Percentiles rank a stretch among this genome's conserved stretches.
Conservation (phyloP, 2,113 vertebrate genomes). For the Spheniscus mendiculus region DNA sequence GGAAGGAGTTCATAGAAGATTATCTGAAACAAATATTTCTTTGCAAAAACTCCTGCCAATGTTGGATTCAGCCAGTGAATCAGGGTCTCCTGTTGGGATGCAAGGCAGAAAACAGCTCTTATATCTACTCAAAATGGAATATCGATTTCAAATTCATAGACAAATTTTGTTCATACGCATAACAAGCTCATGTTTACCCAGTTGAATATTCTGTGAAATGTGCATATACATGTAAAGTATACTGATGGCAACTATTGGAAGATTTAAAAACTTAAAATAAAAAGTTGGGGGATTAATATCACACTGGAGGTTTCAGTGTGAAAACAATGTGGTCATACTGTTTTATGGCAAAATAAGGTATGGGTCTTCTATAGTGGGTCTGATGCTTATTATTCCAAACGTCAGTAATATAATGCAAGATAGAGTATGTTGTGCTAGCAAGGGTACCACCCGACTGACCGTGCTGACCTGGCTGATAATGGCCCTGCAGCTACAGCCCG, state of each 20-base stretch:
- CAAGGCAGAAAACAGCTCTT: neutral
- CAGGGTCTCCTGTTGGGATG: neutral
- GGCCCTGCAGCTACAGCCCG: neutral
- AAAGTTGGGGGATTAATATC: too few relatives aligned
- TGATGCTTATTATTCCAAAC: neutral
- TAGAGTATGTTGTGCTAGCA: neutral
- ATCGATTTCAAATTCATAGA: neutral
- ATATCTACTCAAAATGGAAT: neutral
- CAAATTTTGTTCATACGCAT: neutral
- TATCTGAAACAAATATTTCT: neutral
- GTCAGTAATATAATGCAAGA: too few relatives aligned
- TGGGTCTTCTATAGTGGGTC: neutral
- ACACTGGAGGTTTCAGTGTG: neutral
- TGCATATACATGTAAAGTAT: neutral
- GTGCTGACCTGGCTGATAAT: neutral
- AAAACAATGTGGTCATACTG: accelerated
- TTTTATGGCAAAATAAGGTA: neutral
- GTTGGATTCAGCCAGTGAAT: neutral
- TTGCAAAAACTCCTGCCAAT: neutral
- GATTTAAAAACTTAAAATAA: neutral
- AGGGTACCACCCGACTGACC: accelerated
- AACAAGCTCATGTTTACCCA: neutral
- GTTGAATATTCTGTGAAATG: neutral
- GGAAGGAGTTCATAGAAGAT: neutral
- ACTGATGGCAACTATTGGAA: neutral